Evolutionary conservation across 2,888 invertebrate genomes (phyloP).

Genomic region (Stenotaenia linearis): DNA sequence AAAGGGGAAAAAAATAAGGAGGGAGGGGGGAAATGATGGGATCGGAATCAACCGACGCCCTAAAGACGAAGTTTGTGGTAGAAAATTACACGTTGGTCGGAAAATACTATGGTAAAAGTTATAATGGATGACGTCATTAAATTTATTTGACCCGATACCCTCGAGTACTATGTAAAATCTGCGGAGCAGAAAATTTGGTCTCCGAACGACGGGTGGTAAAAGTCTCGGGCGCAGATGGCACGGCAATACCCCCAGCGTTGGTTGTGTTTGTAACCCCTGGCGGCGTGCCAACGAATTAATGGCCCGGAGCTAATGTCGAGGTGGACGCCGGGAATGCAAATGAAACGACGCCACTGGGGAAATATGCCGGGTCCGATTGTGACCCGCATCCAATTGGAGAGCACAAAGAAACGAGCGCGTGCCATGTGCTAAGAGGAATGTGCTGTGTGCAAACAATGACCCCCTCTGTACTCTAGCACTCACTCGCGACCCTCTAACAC

Average conservation of each 20-base stretch:
- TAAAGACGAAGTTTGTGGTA: background rate
- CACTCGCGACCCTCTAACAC: background rate
- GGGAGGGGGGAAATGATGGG: background rate
- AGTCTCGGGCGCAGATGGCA: background rate
- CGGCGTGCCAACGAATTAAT: conserved; percentile 1
- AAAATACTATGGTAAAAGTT: background rate
- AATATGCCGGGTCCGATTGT: background rate
- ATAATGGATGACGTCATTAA: background rate
- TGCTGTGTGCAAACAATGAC: background rate
- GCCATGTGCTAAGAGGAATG: conserved; percentile 5
- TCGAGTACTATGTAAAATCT: background rate
- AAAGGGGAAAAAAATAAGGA: background rate
- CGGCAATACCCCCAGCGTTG: background rate
- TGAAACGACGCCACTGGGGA: conserved; percentile 1
- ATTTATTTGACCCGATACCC: background rate
- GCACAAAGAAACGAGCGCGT: background rate
- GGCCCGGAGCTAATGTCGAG: conserved; percentile 9
- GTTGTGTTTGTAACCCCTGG: conserved; percentile 2
- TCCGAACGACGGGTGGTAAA: background rate
- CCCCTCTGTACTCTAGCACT: background rate
- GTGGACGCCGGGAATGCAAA: conserved; percentile 9
- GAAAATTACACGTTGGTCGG: background rate
- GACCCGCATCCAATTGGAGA: background rate
- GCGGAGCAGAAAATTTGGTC: background rate
- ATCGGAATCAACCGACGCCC: background rate